Evolutionary conservation across 2,113 vertebrate species (phyloP).

Genomic region (Lipotes vexillifer): DNA sequence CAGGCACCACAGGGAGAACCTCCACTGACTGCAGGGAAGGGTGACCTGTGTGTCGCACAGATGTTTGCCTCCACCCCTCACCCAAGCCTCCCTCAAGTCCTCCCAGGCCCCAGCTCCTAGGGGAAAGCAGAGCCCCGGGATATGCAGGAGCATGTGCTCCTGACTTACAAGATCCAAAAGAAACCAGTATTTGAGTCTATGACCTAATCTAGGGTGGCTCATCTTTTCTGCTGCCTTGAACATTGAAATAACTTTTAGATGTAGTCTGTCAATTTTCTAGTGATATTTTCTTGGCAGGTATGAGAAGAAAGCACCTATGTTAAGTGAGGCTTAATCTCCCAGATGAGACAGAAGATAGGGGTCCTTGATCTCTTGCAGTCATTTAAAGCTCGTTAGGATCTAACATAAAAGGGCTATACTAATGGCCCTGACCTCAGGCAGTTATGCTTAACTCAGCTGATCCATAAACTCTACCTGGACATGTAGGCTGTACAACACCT

Average conservation of each 20-base stretch:
- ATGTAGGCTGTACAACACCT: not conserved
- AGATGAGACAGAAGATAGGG: constrained; percentile 30
- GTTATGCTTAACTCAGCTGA: not conserved
- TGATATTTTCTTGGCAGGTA: constrained; percentile 23
- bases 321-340: constrained; percentile 27
- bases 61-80: not conserved
- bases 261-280: constrained; percentile 27
- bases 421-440: not conserved
- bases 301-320: constrained; percentile 32
- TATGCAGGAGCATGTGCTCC: not conserved
- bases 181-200: not conserved
- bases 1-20: not conserved
- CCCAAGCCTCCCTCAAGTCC: not conserved
- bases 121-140: not conserved
- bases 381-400: not conserved
- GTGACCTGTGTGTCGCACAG: not conserved
- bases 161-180: not conserved
- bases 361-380: constrained; percentile 23
- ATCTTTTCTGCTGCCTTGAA: not conserved
- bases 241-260: not conserved
- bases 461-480: not conserved
- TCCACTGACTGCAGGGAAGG: not conserved
- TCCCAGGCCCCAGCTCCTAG: not conserved
- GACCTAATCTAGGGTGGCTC: not conserved
- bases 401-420: constrained; percentile 23